phyloP scores from a whole-genome alignment of 1,140 invertebrate genomes.

The Kradibia gibbosae region DNA sequence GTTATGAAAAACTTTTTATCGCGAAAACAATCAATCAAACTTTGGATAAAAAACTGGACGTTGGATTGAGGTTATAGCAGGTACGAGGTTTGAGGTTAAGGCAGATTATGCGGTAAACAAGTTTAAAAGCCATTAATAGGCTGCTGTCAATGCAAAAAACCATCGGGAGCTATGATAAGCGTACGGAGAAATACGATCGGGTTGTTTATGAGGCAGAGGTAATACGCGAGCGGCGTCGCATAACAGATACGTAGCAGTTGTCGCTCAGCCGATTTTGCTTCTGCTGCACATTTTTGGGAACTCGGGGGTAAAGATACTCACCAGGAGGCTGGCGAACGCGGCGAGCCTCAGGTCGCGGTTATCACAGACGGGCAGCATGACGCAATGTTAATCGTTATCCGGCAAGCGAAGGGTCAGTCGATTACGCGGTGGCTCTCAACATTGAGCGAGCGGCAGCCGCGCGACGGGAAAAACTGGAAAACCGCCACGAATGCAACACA shows the following conservation, averaged over 20 bases:
- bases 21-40: not conserved
- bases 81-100: conserved; percentile 31
- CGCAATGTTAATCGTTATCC: conserved; percentile 49
- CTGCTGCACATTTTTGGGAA: not conserved
- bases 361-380: conserved; percentile 64
- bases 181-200: not conserved
- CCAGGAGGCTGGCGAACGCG: conserved; percentile 60
- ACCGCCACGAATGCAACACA: conserved; percentile 47
- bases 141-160: not conserved
- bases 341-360: conserved; percentile 58
- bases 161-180: too few species aligned
- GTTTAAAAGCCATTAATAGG: not conserved
- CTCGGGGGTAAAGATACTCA: conserved; percentile 54
- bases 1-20: not conserved
- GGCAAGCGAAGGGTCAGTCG: not conserved
- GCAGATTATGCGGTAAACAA: conserved; percentile 23
- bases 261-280: not conserved
- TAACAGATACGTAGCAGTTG: conserved; percentile 27
- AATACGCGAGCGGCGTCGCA: not conserved
- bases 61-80: conserved; percentile 31
- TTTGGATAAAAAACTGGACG: not conserved
- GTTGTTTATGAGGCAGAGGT: too few species aligned
- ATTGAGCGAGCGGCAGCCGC: conserved; percentile 16
- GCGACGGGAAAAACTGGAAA: conserved; percentile 19
- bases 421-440: not conserved